Evolutionary conservation across 2,888 invertebrate species (phyloP).

Genomic region (Apantesis nais): DNA sequence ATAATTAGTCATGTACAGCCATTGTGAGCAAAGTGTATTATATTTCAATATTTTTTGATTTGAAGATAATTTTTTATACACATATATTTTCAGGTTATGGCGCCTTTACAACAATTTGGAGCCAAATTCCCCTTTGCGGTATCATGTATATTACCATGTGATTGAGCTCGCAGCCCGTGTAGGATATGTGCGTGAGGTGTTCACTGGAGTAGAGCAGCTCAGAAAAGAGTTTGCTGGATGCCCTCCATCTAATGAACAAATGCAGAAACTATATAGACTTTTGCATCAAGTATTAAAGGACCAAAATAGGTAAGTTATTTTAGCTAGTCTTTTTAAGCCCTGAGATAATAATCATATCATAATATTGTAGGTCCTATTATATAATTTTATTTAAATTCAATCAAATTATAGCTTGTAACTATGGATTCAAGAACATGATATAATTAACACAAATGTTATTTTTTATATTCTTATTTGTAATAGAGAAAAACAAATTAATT

Average conservation of each 20-base stretch:
- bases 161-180: slow-evolving; percentile 95
- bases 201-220: slow-evolving; percentile 93
- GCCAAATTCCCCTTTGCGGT: slow-evolving; percentile 92
- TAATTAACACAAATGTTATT: no score
- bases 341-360: no score
- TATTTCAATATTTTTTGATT: no score
- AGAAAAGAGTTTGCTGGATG: slow-evolving; percentile 92
- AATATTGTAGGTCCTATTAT: no score
- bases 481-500: no score
- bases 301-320: slow-evolving; percentile 89
- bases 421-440: no score
- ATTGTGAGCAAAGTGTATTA: no score
- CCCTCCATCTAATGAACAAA: slow-evolving; percentile 94
- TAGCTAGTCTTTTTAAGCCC: neutral
- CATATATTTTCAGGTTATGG: slow-evolving; percentile 89
- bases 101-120: slow-evolving; percentile 96
- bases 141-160: slow-evolving; percentile 96
- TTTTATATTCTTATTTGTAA: no score
- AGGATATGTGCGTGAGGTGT: slow-evolving; percentile 93
- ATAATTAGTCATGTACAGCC: no score
- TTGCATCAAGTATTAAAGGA: slow-evolving; percentile 95
- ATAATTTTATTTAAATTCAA: no score
- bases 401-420: no score
- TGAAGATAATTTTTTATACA: no score
- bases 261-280: slow-evolving; percentile 95